Conservation (phyloP, 2,888 invertebrate genomes). For the Torymus texanus region DNA sequence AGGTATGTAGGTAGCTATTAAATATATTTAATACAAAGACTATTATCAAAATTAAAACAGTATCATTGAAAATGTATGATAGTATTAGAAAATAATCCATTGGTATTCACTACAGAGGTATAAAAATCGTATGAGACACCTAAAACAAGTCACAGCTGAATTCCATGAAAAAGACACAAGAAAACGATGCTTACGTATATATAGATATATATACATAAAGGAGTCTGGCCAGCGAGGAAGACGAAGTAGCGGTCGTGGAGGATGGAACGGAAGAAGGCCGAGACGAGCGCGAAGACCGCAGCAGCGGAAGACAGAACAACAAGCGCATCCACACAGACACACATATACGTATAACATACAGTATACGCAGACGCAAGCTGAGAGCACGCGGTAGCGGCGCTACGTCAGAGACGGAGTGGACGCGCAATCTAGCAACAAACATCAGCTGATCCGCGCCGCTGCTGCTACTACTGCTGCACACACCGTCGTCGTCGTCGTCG, state of each 20-base stretch:
- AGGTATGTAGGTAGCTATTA: too few relatives aligned
- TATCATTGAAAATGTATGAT: too few relatives aligned
- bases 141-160: neutral
- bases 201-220: neutral
- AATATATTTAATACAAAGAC: too few relatives aligned
- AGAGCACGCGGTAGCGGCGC: neutral
- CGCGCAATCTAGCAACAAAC: slow-evolving; percentile 28
- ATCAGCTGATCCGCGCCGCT: slow-evolving; percentile 22
- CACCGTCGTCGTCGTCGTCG: neutral
- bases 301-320: too few relatives aligned
- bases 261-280: too few relatives aligned
- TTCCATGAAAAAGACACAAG: neutral
- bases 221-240: neutral
- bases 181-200: too few relatives aligned
- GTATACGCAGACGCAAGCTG: neutral
- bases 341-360: neutral
- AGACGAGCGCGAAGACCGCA: too few relatives aligned
- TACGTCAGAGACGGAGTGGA: slow-evolving; percentile 12
- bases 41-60: too few relatives aligned
- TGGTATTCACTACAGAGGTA: too few relatives aligned
- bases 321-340: neutral
- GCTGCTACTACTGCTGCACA: too few relatives aligned
- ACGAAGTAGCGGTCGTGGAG: neutral
- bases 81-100: too few relatives aligned
- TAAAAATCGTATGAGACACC: neutral